phyloP scores from a whole-genome alignment of 2,797 vertebrate species.

The Coilia nasus region DNA sequence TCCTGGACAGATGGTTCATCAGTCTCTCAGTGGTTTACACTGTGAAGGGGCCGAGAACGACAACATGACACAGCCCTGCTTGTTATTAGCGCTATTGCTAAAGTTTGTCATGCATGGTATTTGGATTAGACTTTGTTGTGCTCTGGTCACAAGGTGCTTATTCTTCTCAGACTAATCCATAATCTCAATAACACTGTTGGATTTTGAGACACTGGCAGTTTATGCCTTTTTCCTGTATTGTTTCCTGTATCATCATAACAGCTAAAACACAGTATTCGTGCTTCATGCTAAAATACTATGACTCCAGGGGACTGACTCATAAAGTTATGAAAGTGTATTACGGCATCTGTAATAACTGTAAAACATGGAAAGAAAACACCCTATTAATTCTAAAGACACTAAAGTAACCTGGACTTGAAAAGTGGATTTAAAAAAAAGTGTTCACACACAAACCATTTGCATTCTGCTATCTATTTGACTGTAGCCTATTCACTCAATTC shows the following conservation, averaged over 20 bases:
- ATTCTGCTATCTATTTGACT: background rate
- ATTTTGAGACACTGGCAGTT: background rate
- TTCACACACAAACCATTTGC: background rate
- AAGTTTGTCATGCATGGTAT: background rate
- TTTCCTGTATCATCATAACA: background rate
- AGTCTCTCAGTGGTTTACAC: no score
- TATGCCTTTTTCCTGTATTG: background rate
- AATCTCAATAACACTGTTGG: background rate
- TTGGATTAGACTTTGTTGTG: background rate
- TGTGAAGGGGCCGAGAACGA: no score
- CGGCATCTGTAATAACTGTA: background rate
- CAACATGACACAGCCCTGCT: no score
- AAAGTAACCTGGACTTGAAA: no score
- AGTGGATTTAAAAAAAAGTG: no score
- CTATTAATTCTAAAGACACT: no score
- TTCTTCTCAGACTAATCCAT: background rate
- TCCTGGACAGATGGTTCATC: no score
- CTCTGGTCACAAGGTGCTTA: constrained; percentile 21
- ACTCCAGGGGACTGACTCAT: background rate
- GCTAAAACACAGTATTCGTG: background rate
- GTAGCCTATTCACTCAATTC: background rate
- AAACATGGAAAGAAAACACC: background rate
- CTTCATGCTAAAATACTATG: background rate
- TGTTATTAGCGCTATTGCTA: no score
- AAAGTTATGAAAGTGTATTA: background rate